A percentile compares a stretch with the other conserved stretches of the same genome.
Conservation (phyloP, 37 sponge, comb jelly and placozoan genomes). For the Aplysina aerophoba region DNA sequence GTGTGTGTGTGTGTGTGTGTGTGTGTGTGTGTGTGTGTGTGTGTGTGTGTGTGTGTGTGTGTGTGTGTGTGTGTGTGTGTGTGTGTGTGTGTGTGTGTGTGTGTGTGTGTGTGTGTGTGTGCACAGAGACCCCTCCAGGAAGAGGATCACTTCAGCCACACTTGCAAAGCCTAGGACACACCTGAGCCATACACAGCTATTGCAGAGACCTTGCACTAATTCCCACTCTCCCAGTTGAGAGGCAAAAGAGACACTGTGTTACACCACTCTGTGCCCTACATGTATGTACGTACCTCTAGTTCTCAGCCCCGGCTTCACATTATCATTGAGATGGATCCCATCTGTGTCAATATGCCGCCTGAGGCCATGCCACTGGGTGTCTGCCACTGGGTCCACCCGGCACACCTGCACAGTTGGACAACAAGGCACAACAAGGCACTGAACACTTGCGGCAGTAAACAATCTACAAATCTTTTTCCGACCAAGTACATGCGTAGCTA, state of each 20-base stretch:
- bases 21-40: slow-evolving; percentile 22
- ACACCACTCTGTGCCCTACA: too few species aligned
- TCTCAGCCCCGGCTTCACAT: slow-evolving; percentile 31
- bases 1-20: slow-evolving; percentile 18
- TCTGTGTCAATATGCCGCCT: slow-evolving; percentile 65
- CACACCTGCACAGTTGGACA: slow-evolving; percentile 45
- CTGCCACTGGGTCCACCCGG: slow-evolving; percentile 79
- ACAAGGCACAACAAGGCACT: too few species aligned
- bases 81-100: slow-evolving; percentile 19
- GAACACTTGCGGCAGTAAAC: too few species aligned
- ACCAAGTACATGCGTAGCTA: too few species aligned
- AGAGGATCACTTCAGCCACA: neutral
- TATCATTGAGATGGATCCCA: slow-evolving; percentile 78
- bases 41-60: slow-evolving; percentile 19
- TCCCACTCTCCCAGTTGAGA: neutral
- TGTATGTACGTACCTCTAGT: slow-evolving; percentile 39
- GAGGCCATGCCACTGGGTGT: slow-evolving; percentile 82
- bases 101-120: slow-evolving; percentile 12
- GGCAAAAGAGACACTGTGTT: too few species aligned
- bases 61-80: slow-evolving; percentile 27
- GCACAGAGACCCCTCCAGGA: neutral
- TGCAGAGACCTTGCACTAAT: neutral
- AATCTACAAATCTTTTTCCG: too few species aligned
- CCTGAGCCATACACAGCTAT: neutral
- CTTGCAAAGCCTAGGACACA: neutral